phyloP scores from a whole-genome alignment of 2,888 invertebrate genomes.

The Caenorhabditis auriculariae region DNA sequence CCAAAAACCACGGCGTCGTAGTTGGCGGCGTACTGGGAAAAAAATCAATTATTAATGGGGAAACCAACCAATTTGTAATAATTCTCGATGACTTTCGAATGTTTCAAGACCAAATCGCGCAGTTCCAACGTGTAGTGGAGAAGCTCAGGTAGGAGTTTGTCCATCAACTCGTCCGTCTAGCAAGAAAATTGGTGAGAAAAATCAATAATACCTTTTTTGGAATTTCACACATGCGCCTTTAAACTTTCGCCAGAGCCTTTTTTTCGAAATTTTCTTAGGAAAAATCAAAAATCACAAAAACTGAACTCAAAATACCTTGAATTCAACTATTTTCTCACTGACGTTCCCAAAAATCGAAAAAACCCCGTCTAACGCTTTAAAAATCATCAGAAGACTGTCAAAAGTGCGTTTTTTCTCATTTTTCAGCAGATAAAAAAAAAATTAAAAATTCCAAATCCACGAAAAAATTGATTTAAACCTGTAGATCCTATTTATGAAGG shows the following conservation, averaged over 20 bases:
- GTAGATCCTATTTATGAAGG: too few species aligned
- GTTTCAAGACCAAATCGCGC: slow-evolving; percentile 79
- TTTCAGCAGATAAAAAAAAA: too few species aligned
- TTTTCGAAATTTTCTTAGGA: neutral
- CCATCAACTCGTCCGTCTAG: slow-evolving; percentile 36
- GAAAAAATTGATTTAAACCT: too few species aligned
- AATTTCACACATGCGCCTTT: neutral
- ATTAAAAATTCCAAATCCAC: too few species aligned
- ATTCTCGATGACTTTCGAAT: slow-evolving; percentile 92
- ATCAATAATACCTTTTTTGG: too few species aligned
- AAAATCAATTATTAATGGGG: too few species aligned
- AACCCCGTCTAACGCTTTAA: too few species aligned
- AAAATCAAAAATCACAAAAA: neutral
- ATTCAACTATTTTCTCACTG: too few species aligned
- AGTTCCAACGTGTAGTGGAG: slow-evolving; percentile 97
- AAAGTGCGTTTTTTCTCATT: neutral
- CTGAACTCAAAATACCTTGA: too few species aligned
- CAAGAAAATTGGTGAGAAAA: neutral
- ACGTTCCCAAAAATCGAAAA: too few species aligned
- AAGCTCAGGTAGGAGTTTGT: slow-evolving; percentile 87
- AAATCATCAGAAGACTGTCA: neutral
- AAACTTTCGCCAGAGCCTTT: neutral
- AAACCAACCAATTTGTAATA: too few species aligned
- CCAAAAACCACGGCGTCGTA: slow-evolving; percentile 91
- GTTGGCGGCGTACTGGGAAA: slow-evolving; percentile 83